Evolutionary conservation across 2,113 vertebrate species (phyloP), one percentile per base, ranked within the genome.

Genomic region (Cheirogaleus medius): DNA sequence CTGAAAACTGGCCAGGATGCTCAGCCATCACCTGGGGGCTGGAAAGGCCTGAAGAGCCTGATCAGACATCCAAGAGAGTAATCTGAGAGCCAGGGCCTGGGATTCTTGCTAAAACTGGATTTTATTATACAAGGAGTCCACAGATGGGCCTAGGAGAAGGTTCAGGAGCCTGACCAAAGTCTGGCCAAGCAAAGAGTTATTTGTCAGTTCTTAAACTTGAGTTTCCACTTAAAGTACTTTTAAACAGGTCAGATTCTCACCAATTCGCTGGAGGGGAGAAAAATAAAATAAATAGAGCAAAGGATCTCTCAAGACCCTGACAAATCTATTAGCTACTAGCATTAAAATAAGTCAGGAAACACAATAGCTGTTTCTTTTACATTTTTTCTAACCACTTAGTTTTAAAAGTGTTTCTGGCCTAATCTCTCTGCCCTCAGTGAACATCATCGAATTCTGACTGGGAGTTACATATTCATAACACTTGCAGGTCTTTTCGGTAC

Each of bases 291-390:
- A 66, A 76, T 17, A 1, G n/a, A 96, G 25, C 8, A 68, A 73
- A 87, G 17, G 32, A 18, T 64, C 32, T 90, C 25, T 85, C 29
- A 42, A 47, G n/a, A 64, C 27, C 32, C 42, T 63, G n/a, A 66
- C 4, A 44, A 37, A 37, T 60, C 82, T 64, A 49, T 49, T 87
- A 92, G 44, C 49, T 54, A 83, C 91, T 86, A 83, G 66, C 78
- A 93, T 94, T 94, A 95, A 90, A 95, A 94, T 80, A 95, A 90
- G n/a, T 44, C n/a, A 69, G 42, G 90, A 90, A 56, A 82, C 54
- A 90, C 92, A 78, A 63, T 49, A 73, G 42, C 7, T 58, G 27
- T 86, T 92, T 77, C 25, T 74, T 69, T 92, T 47, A 49, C 60
- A 92, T 17, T 71, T 73, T 92, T 29, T 47, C 52, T 58, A 60